These are phyloP conservation scores for Yasuhikotakia modesta DNA, from an alignment of 2,797 vertebrate genomes.

Conservation along the genomic window DNA sequence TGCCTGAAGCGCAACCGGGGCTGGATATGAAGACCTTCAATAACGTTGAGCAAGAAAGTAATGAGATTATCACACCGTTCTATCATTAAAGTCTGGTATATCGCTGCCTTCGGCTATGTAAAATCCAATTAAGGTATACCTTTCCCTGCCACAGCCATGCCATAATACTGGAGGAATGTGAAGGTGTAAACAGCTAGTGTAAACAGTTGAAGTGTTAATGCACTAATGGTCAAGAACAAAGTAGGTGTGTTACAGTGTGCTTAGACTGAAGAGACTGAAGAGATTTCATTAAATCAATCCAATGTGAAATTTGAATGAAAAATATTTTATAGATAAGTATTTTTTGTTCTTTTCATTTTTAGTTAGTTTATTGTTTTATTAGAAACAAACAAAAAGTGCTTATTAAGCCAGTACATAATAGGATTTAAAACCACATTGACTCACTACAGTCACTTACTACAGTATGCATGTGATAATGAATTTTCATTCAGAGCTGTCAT, in stretches of 20 bases:
- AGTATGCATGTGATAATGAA: no score
- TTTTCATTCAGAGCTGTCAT: no score
- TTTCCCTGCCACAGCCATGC: slow-evolving; percentile 51
- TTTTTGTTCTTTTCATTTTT: no score
- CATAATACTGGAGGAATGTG: slow-evolving; percentile 39
- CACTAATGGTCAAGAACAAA: slow-evolving; percentile 9
- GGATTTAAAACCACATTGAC: no score
- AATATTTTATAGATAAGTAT: no score
- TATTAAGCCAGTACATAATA: no score
- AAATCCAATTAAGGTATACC: slow-evolving; percentile 67
- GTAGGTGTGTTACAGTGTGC: neutral
- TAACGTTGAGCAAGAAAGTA: slow-evolving; percentile 63
- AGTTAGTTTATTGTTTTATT: no score
- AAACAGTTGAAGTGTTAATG: neutral
- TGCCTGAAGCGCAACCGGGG: slow-evolving; percentile 50
- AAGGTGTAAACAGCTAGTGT: slow-evolving; percentile 34
- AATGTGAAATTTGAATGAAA: no score
- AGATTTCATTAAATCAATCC: no score
- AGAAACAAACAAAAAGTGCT: no score
- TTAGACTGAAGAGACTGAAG: no score
- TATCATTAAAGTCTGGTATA: slow-evolving; percentile 64
- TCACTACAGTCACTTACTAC: no score
- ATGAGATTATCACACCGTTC: slow-evolving; percentile 68
- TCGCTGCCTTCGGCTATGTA: slow-evolving; percentile 63
- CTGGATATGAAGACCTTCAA: slow-evolving; percentile 48